Percentiles rank a stretch among this genome's conserved stretches.
Evolutionary conservation across 2,113 vertebrate species (phyloP).

Genomic region (Macaca nemestrina): DNA sequence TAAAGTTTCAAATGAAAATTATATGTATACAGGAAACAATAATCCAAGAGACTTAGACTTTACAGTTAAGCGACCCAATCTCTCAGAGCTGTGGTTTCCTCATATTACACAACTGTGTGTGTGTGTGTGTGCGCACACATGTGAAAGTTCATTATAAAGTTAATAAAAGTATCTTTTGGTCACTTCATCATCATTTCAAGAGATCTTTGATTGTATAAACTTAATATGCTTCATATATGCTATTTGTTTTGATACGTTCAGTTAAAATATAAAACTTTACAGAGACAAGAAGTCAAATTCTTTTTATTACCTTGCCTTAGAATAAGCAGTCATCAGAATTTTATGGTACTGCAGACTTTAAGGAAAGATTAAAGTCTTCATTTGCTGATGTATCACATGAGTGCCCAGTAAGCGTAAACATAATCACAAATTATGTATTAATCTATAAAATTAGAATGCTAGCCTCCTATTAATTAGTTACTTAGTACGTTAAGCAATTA

Average conservation of each 20-base stretch:
- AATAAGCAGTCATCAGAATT: not conserved
- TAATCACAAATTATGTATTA: not conserved
- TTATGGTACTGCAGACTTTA: not conserved
- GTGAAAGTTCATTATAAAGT: not conserved
- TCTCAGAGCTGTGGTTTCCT: not conserved
- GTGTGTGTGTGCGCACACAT: not conserved
- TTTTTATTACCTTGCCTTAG: not conserved
- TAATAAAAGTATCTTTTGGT: not conserved
- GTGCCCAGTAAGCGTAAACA: accelerated
- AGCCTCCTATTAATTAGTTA: not conserved
- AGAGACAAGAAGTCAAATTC: not conserved
- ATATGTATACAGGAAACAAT: not conserved
- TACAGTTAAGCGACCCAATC: accelerated
- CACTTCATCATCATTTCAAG: not conserved
- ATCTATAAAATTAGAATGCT: not conserved
- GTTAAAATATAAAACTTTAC: not conserved
- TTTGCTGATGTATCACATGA: not conserved
- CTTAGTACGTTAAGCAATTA: not conserved
- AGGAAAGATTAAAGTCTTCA: not conserved
- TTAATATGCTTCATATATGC: not conserved
- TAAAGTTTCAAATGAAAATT: not conserved
- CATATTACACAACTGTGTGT: not conserved
- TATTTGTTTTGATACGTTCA: not conserved
- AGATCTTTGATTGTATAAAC: not conserved
- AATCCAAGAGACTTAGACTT: not conserved